phyloP scores from a whole-genome alignment of 2,888 invertebrate species.

The Synanthedon andrenaeformis region DNA sequence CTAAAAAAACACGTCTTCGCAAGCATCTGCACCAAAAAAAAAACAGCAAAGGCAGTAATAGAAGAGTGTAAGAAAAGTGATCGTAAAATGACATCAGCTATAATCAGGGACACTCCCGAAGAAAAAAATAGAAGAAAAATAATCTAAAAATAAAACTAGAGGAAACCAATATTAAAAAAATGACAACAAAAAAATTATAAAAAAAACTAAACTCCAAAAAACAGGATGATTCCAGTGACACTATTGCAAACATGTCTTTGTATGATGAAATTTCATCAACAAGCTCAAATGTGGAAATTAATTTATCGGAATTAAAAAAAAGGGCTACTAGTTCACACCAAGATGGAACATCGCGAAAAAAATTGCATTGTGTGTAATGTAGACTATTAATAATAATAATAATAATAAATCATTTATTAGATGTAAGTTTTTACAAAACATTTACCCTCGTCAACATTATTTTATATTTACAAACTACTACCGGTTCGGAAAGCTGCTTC shows the following conservation, averaged over 20 bases:
- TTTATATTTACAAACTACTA: too few relatives aligned
- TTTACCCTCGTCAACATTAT: too few relatives aligned
- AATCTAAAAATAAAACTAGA: too few relatives aligned
- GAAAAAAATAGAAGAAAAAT: too few relatives aligned
- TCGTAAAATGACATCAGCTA: background rate
- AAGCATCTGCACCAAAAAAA: slow-evolving; percentile 5
- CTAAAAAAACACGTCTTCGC: slow-evolving; percentile 2
- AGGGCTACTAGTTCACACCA: too few relatives aligned
- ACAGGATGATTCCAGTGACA: background rate
- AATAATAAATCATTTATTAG: too few relatives aligned
- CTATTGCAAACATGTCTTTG: background rate
- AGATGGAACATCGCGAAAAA: background rate
- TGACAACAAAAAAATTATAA: background rate
- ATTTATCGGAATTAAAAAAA: background rate
- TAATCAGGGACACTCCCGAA: too few relatives aligned
- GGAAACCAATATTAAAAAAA: too few relatives aligned
- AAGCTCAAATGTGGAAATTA: background rate
- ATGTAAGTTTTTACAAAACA: too few relatives aligned
- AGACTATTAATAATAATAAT: too few relatives aligned
- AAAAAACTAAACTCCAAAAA: background rate
- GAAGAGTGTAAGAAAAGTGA: slow-evolving; percentile 4
- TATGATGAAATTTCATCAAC: too few relatives aligned
- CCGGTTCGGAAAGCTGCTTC: too few relatives aligned
- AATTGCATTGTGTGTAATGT: background rate
- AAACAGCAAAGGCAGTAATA: slow-evolving; percentile 8